Evolutionary conservation across 2,888 invertebrate genomes (phyloP).

Genomic region (Pelosia muscerda): DNA sequence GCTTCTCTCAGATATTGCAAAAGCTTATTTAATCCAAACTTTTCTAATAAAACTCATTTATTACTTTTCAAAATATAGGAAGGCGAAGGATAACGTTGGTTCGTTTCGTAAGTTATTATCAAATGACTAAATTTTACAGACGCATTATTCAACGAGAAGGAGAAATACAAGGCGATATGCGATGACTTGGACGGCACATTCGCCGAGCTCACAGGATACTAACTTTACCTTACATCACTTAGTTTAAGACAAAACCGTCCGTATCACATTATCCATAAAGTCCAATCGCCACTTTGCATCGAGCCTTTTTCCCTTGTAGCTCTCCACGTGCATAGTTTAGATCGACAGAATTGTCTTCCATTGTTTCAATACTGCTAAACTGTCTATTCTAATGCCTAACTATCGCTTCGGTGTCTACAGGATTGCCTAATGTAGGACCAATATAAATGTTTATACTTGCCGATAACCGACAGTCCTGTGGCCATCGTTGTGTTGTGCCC

Average conservation of each 20-base stretch:
- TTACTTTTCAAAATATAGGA: conserved; percentile 34
- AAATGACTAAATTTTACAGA: conserved; percentile 89
- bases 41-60: conserved; percentile 56
- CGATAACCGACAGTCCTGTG: conserved; percentile 60
- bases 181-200: conserved; percentile 99
- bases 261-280: conserved; percentile 56
- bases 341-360: conserved; percentile 38
- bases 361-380: conserved; percentile 40
- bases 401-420: conserved; percentile 59
- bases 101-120: conserved; percentile 65
- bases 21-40: conserved; percentile 63
- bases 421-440: conserved; percentile 57
- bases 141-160: conserved; percentile 94
- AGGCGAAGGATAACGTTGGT: conserved; percentile 29
- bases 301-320: conserved; percentile 31
- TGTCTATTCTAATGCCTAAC: conserved; percentile 64
- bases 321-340: conserved; percentile 34
- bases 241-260: conserved; percentile 77
- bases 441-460: conserved; percentile 40
- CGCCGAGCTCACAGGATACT: conserved; percentile 98
- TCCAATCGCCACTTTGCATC: conserved; percentile 55
- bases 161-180: conserved; percentile 98
- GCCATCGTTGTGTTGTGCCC: conserved; percentile 61
- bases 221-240: conserved; percentile 84
- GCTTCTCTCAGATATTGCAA: conserved; percentile 62